Base-by-base conservation (phyloP, 2,888 invertebrate species). In the Zygothrica quintamaculata region DNA sequence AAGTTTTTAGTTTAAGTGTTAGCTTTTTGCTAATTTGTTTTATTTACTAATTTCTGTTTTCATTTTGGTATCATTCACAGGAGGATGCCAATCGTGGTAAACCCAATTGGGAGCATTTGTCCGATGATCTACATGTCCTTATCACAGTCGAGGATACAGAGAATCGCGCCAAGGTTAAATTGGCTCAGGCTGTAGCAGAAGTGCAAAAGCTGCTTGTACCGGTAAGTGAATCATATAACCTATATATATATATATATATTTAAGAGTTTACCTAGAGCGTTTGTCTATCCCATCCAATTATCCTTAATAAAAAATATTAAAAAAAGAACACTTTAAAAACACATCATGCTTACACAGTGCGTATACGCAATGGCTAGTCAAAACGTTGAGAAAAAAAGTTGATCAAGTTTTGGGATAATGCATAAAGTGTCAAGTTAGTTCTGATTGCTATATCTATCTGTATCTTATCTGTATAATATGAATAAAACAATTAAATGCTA, bases 41-140 rank as follows among this genome's bases (percentile, higher is more conserved):
- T 26, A 26, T 26, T 26, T 26, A 8, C 8, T 26, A 26, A 26
- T 26, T 26, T 26, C 4, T 26, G 7, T 2, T 8, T 29, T 29
- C n/a, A 29, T 8, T 3, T 3, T 36, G 34, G 40, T 52, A 1
- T 33, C 16, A 3, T 36, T 74, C 65, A 39, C 93, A 99, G 99
- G 99, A 99, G 93, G 99, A 99, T 91, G 96, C 97, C 89, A 99
- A 99, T 93, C 94, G 99, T 91, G 99, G 99, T 80, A 99, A 99
- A 92, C 98, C 99, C 74, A 99, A 99, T 93, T 99, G 99, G 99
- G 99, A 99, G 92, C 99, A 99, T 91, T 93, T 99, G 90, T 98
- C 98, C 86, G 99, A 99, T 91, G 99, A 99, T 89, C 93, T 99
- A 58, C 99, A 99, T 92, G 99, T 99, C 70, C 93, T 99, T 81